Base-by-base conservation (phyloP, 2,113 vertebrate species). In the Colius striatus region DNA sequence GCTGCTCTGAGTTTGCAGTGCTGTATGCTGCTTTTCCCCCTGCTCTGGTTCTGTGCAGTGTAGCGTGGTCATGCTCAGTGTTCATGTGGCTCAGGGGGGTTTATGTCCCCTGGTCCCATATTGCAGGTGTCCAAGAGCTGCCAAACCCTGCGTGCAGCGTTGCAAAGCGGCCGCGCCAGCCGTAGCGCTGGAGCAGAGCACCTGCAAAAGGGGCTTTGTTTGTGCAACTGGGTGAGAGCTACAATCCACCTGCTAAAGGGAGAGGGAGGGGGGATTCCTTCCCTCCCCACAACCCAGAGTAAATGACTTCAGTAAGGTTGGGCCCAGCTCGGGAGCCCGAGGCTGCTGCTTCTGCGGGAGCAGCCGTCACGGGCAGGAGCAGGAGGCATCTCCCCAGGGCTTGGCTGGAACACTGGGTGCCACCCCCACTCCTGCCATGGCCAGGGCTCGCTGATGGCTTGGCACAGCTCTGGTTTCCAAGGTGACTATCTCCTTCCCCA, bases 401-500 rank as follows among this genome's bases (percentile, higher is more conserved):
- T 41, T 41, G 38, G 38, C 38, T 12, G 9, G 38, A 12, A 41
- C 38, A 41, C 38, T 12, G 38, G 38, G 38, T 41, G 38, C 38
- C 38, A 41, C 38, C 38, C 38, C 38, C 12, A 12, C 38, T 41
- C 38, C 38, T 41, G 38, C 38, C 38, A 41, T 12, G 12, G 38
- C 9, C 34, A 11, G 57, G 32, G 5, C 57, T 58, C 19, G 32
- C 11, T 0, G 6, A 3, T 11, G 45, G 20, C 68, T 20, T 0
- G 11, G 30, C 80, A n/a, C 2, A 13, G 58, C 87, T 68, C 61
- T 20, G 76, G 87, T 96, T 94, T 89, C 94, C 96, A 94, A 22
- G 95, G 95, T 94, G 95, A 92, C 92, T 89, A 76, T 94, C 92
- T 75, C 57, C 80, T 32, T 70, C 27, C 18, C 26, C 81, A 92